Base-by-base conservation (phyloP, 30 jellyfish, hydroid and myxozoan species). In the Aurelia coerulea region DNA sequence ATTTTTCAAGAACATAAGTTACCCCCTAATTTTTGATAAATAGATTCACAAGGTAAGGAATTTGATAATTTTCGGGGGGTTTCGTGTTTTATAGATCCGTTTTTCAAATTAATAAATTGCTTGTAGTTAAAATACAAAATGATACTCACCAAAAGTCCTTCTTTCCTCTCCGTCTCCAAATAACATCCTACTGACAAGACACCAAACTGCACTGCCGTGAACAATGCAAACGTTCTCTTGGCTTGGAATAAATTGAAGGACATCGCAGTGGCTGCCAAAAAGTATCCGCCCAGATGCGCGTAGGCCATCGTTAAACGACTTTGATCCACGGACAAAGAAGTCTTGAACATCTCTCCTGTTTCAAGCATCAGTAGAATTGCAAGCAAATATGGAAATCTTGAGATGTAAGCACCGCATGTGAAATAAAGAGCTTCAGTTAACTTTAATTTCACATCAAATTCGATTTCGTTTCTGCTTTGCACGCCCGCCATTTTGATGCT, bases 371-470 rank as follows among this genome's bases (percentile, higher is more conserved):
- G 80, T 14, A 90, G 67, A 2, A 95, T 85, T n/a, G 99, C 99
- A 59, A 92, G 83, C 7, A 78, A 80, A 66, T 95, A 95, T 10
- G 99, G 99, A 82, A 90, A 95, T 62, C 99, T 80, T n/a, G 92
- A 46, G 32, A 95, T 34, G 51, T 85, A 18, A 31, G 90, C 85
- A 18, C 90, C 89, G 5, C 87, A 52, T 1, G 92, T 51, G 17
- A 4, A 31, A 65, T 80, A 89, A 15, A 64, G 8, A 10, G 96
- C 85, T 31, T 84, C 93, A 1, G 31, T 50, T 5, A 84, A 37
- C 62, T 46, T 74, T 35, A 33, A 29, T 62, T 84, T 84, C 65
- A 73, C 66, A 65, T 60, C 77, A 35, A 52, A 8, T 13, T 31
- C 32, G 63, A 76, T 32, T 5, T 46, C 76, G 37, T 65, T 46